These are phyloP conservation scores for Perdita meconis DNA, from an alignment of 2,888 invertebrate genomes.

Conservation along the genomic window DNA sequence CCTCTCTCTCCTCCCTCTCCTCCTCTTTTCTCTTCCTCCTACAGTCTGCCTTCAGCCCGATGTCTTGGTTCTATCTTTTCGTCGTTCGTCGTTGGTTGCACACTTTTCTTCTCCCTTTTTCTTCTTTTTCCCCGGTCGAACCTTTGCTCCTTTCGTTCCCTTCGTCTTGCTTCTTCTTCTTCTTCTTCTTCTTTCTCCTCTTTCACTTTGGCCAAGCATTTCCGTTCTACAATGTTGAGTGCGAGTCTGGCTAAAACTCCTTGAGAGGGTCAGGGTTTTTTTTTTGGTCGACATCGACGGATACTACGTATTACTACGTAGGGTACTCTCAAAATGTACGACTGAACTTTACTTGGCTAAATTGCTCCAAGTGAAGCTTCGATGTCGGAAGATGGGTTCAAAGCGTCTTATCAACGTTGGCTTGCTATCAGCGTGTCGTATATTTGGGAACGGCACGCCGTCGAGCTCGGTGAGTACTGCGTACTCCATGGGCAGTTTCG, in stretches of 20 bases:
- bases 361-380: not conserved
- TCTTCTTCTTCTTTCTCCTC: not conserved
- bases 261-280: not conserved
- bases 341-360: not conserved
- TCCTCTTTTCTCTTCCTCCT: conserved; percentile 63
- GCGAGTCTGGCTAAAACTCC: conserved; percentile 1
- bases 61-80: conserved; percentile 26
- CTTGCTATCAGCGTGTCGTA: not conserved
- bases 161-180: not conserved
- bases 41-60: conserved; percentile 56
- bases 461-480: not conserved
- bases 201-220: too few species aligned
- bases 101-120: not conserved
- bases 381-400: not conserved
- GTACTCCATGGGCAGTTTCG: not conserved
- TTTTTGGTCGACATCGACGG: not conserved
- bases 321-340: not conserved
- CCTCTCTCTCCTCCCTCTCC: conserved; percentile 38
- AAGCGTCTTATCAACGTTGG: not conserved
- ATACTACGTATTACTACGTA: not conserved
- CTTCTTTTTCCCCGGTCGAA: not conserved
- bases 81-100: not conserved
- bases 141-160: not conserved
- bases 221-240: not conserved
- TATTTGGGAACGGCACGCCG: not conserved